Conservation (phyloP, 2,888 invertebrate genomes). For the Tipula helvola region DNA sequence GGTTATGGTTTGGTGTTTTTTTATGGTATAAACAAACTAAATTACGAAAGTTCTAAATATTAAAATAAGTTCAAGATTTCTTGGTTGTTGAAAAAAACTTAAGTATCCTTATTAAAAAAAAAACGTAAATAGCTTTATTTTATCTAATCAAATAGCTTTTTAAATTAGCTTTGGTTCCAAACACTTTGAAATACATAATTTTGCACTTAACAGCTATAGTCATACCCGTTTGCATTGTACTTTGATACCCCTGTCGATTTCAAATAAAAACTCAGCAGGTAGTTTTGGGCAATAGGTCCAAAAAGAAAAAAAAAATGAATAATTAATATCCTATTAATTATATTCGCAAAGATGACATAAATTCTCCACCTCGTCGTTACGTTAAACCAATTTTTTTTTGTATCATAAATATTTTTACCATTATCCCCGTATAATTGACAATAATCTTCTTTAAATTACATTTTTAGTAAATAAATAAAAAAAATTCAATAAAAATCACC, state of each 20-base stretch:
- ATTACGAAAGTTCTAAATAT: neutral
- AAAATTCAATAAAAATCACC: neutral
- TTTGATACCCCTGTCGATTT: neutral
- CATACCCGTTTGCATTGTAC: neutral
- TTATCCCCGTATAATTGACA: neutral
- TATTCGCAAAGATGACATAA: neutral
- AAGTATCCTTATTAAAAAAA: neutral
- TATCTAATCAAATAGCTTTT: neutral
- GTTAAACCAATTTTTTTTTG: neutral
- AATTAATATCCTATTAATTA: neutral
- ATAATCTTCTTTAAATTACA: slow-evolving; percentile 5
- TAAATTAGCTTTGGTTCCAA: neutral
- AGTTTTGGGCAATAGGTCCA: neutral
- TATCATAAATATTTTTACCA: neutral
- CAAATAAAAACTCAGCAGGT: neutral
- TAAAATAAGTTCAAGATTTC: neutral
- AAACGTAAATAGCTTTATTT: neutral
- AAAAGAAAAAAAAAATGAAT: neutral
- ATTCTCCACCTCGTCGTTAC: neutral
- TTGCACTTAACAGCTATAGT: neutral
- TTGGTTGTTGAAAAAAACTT: neutral
- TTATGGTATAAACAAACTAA: neutral
- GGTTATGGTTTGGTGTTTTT: neutral
- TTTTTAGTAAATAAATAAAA: neutral
- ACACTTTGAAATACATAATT: neutral